Base-by-base conservation (phyloP, 1,140 invertebrate genomes). In the Drosophila lowei region DNA sequence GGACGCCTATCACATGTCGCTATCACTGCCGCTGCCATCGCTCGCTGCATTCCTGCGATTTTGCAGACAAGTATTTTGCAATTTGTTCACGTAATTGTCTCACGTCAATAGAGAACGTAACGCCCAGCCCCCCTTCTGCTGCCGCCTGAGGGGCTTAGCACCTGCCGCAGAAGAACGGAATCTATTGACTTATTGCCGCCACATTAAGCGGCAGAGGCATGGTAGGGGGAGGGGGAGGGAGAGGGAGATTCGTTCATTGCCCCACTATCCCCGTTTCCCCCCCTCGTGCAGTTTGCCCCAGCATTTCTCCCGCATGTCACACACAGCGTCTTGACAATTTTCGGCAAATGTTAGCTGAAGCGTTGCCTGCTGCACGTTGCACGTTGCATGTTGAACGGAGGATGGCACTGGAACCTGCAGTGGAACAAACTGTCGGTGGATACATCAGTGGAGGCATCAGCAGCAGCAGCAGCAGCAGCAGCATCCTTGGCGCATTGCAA, bases 401-500 rank as follows among this genome's bases (percentile, higher is more conserved):
- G 59, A 61, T 28, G 30, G 25, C 13, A 50, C 30, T 50, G 28
- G 28, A 50, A 34, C 49, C 46, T 28, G 38, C 13, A 43, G 11
- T 18, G 49, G 25, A 6, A 56, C 38, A 18, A 66, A 18, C 6
- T 28, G 34, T 25, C 15, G 18, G 6, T 44, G 41, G 30, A 53
- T 57, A 38, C 28, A 50, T 8, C 28, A 9, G 41, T 42, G 30
- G 48, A 23, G 38, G 3, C n/a, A 13, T 25, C 23, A 25, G 23
- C 28, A 9, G 44, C 8, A 18, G 21, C 11, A 28, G 9, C 48
- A 54, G 11, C 28, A 34, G 55, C 49, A 56, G 49, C 55, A 60
- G 67, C 83, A 81, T 86, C 77, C 81, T 88, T 88, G 77, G 68
- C 83, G 81, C 78, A 86, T 77, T 72, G 83, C 81, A 86, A 86